Evolutionary conservation across 2,888 invertebrate species (phyloP), one percentile per base, ranked within the genome.

Genomic region (Phania funesta): DNA sequence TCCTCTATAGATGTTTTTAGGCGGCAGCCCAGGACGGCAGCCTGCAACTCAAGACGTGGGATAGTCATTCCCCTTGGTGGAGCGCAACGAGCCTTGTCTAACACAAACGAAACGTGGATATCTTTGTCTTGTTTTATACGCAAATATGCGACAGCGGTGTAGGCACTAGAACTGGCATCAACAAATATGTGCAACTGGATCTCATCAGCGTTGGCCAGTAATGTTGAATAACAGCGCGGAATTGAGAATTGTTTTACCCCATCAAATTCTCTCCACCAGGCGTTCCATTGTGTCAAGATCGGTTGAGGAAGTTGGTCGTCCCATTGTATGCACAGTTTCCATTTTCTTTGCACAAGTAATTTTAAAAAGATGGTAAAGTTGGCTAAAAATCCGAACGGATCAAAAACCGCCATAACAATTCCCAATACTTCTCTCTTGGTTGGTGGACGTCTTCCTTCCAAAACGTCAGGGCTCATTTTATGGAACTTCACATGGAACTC

Each of bases 361-460:
- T 84, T 84, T 9, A 54, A 46, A 13, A 22, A 68, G 18, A 84
- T 67, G 0, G 85, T 85, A 20, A 85, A 83, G 1, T 87, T 85
- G 0, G 80, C 60, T 0, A 87, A 70, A n/a, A 87, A 71, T 0
- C 86, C 86, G 0, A 87, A 73, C 0, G 86, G 87, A 50, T 87
- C 86, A 68, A 83, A 88, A 7, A 87, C 50, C 0, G 86, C 85
- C 86, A 87, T 87, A 5, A 86, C 77, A 0, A 86, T 64, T 0
- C 85, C 50, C 7, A 86, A 64, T n/a, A 85, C 22, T 29, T 86
- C 82, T 5, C 85, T 68, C 35, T 86, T 87, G 0, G 85, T 87
- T 2, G 85, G 85, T 7, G 80, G 60, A 3, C 80, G 56, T 22
- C n/a, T 46, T 1, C 83, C 83, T 0, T 41, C 62, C 18, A 84